These are phyloP conservation scores for Aurelia sp. DNA, from an alignment of 30 jellyfish, hydroid and myxozoan genomes.

Conservation along the genomic window DNA sequence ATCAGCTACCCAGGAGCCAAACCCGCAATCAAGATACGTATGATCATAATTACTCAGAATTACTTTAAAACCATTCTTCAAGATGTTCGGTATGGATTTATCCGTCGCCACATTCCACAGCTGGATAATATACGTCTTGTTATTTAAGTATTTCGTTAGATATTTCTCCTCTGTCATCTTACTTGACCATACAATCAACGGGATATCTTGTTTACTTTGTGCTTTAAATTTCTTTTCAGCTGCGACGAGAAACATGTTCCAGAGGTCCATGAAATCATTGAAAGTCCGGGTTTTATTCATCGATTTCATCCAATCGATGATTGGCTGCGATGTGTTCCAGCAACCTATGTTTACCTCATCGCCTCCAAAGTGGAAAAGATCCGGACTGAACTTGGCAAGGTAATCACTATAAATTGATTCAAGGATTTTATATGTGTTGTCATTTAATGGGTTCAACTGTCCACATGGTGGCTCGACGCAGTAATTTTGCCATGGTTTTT, in stretches of 20 bases:
- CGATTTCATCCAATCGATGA: slow-evolving; percentile 50
- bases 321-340: slow-evolving; percentile 69
- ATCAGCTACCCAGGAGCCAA: slow-evolving; percentile 72
- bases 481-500: slow-evolving; percentile 54
- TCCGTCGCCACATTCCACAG: slow-evolving; percentile 58
- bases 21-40: slow-evolving; percentile 68
- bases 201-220: slow-evolving; percentile 19
- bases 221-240: slow-evolving; percentile 39
- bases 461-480: slow-evolving; percentile 83
- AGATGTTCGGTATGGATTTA: slow-evolving; percentile 39
- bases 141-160: slow-evolving; percentile 46
- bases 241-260: slow-evolving; percentile 51
- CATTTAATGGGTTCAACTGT: slow-evolving; percentile 68
- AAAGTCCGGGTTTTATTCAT: slow-evolving; percentile 18
- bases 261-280: slow-evolving; percentile 51
- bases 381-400: slow-evolving; percentile 53
- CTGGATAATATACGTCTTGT: slow-evolving; percentile 42
- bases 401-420: slow-evolving; percentile 46
- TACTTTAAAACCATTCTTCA: slow-evolving; percentile 48
- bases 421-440: slow-evolving; percentile 41
- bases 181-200: slow-evolving; percentile 67
- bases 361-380: slow-evolving; percentile 75
- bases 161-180: slow-evolving; percentile 45
- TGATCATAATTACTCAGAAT: slow-evolving; percentile 62
- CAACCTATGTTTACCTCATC: slow-evolving; percentile 60